Base-by-base conservation (phyloP, 2,888 invertebrate genomes). In the Leptopilina drosophilae region DNA sequence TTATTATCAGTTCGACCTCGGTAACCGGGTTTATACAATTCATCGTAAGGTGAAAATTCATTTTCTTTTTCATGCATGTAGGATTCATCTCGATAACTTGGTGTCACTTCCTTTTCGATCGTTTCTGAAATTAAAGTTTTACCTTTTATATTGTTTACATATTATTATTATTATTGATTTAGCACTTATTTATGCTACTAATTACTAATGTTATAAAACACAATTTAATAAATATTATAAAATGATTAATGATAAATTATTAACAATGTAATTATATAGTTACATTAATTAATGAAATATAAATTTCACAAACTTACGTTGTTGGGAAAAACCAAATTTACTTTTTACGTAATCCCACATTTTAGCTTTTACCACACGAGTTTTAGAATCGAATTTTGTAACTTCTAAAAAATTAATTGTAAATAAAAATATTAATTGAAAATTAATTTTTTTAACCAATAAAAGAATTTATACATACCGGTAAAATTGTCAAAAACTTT, bases 1-100 rank as follows among this genome's bases (percentile, higher is more conserved):
- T 84, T 81, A 79, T 83, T 84, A 62, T 84, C 80, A 8, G 82
- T 83, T 8, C 84, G 81, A 6, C 80, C 83, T 26, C 82, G 77
- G 20, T 83, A 81, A 66, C 83, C 78, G 56, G 82, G 82, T 64
- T 81, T 82, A 81, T 79, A 82, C 42, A 82, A 78, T 77, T 82
- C 82, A 20, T 83, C 78, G 53, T 53, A 53, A 7, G 53, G 53
- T 0, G 69, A 69, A 53, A 26, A 11, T 26, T 69, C 53, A 53
- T 53, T 53, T 8, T 49, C 20, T 12, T 8, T 69, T 53, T 69
- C 69, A 7, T 20, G 53, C 69, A 69, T 69, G 7, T 69, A 69
- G 20, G 69, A 69, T 14, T 69, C 69, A 53, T 69, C 69, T 26
- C 69, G 69, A 69, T 46, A 69, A 53, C 69, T 20, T 49, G 20